Evolutionary conservation across 2,888 invertebrate species (phyloP), one percentile per base, ranked within the genome.

Genomic region (Agrilus biguttatus): DNA sequence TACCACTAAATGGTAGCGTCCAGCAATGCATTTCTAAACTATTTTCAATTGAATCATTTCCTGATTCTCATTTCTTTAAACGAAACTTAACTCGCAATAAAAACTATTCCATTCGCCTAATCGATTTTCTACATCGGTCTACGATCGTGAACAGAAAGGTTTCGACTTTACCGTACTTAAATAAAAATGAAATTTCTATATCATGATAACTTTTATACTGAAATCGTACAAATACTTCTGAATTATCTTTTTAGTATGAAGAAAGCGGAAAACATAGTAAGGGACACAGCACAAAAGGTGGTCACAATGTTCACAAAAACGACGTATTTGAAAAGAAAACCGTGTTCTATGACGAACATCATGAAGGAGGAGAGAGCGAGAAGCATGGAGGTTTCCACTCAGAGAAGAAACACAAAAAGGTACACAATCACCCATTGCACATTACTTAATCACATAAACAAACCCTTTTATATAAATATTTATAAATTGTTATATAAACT

Each of bases 291-390:
- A 82, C 82, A 0, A 80, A 83, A 59, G 83, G 83, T 2, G 78
- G 77, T 54, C 83, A 83, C 56, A 80, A 78, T 54, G 71, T 83
- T 37, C 80, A 80, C 59, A 82, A 83, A 55, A 82, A 81, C 55
- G 82, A 83, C 51, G 83, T 82, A 55, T 83, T 75, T 56, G 78
- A 81, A 55, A 82, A 83, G 58, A 80, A 79, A 46, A 77, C 80
- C 32, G 82, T 82, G 56, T 83, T 83, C 67, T 83, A 78, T 55
- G 83, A 83, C 55, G 83, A 83, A 58, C 77, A 77, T 45, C 75
- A 81, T 28, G 81, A 81, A 48, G 78, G 75, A 3, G 76, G 70
- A 0, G 79, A 77, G 21, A 70, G 72, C 37, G 80, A 78, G 52
- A 79, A 78, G 48, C 74, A 78, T 45, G 80, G 80, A 1, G 79